Percentiles rank a stretch among this genome's conserved stretches.
Conservation (phyloP, 2,113 vertebrate genomes). For the Centrocercus urophasianus region DNA sequence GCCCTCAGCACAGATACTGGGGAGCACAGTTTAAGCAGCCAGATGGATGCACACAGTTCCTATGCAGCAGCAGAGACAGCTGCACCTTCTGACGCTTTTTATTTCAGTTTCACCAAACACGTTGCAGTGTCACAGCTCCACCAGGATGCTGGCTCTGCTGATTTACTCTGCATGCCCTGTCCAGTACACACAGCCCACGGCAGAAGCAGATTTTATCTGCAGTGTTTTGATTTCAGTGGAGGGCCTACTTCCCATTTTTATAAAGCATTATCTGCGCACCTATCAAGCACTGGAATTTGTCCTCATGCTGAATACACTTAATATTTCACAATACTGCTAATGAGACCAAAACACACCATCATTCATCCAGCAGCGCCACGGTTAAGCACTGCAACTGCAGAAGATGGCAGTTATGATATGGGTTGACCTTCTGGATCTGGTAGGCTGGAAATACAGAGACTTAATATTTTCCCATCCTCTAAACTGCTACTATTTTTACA, state of each 20-base stretch:
- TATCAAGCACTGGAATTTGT: neutral
- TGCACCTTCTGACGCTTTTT: neutral
- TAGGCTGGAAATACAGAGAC: neutral
- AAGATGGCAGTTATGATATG: neutral
- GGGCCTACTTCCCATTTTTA: neutral
- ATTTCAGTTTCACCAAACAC: neutral
- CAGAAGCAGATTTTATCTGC: neutral
- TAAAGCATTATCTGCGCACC: accelerated
- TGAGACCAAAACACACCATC: neutral
- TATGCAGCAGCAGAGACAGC: neutral
- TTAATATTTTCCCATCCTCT: neutral
- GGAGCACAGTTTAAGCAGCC: neutral
- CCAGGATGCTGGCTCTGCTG: neutral
- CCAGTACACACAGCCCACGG: neutral
- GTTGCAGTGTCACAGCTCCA: neutral
- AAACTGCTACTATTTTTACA: conserved; percentile 13
- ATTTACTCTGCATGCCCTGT: neutral
- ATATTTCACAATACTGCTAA: neutral
- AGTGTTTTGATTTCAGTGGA: neutral
- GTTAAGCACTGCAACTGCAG: neutral
- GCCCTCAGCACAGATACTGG: neutral
- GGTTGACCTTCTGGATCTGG: neutral
- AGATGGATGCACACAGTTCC: too few relatives aligned
- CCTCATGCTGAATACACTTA: neutral
- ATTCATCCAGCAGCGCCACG: accelerated